Evolutionary conservation across 2,113 vertebrate species (phyloP), one percentile per base, ranked within the genome.

Genomic region (Neolamprologus brichardi): DNA sequence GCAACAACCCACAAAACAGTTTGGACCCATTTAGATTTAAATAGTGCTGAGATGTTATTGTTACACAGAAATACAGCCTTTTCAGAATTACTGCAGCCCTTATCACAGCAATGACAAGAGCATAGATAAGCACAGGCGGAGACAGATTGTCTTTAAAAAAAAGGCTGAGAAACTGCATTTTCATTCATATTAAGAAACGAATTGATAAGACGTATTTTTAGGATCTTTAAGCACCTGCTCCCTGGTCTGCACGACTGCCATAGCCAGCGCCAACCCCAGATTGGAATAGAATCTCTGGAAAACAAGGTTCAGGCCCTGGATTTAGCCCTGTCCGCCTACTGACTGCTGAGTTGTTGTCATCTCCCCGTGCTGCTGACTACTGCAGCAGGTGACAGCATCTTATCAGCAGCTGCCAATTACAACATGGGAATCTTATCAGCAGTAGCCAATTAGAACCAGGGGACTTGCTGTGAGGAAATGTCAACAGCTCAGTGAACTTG

Each of bases 361-460:
- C 89, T 89, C 85, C 80, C 81, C 83, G 39, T 70, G 87, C 87
- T 77, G 87, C 87, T 70, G 78, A 88, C 88, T 88, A 41, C 88
- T 86, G 79, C 88, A 49, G 89, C 89, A 82, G 82, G 90, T 93
- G 93, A 92, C 93, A 94, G 89, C 93, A 95, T 95, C 93, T 96
- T 96, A 96, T 96, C 93, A 93, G 91, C 86, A 81, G 93, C 92
- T 92, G 94, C 88, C 94, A 95, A 95, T 96, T 96, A 95, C 94
- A 94, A 94, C 91, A 87, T 44, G 88, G 92, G 88, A 90, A 95
- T 95, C 94, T 97, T 96, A 97, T 96, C 93, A 92, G 91, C 64
- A 25, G 89, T 78, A 94, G 91, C 91, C 95, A 95, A 96, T 97
- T 96, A 96, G 92, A 95, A 91, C 81, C 85, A 82, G 86, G 90